phyloP scores from a whole-genome alignment of 53 echinoderm and acorn worm genomes.

The Mesocentrotus franciscanus region DNA sequence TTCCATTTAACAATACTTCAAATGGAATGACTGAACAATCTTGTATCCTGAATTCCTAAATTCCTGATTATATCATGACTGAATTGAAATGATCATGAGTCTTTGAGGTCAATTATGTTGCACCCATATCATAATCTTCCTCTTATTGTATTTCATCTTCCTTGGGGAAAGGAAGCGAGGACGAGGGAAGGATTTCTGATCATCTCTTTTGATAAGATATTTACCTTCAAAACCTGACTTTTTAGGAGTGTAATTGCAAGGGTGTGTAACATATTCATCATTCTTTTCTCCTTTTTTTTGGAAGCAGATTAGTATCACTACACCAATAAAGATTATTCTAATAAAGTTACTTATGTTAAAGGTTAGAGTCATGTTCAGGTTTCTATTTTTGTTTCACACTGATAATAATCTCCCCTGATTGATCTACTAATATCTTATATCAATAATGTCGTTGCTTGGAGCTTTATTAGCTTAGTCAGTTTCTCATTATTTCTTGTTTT shows the following conservation, averaged over 20 bases:
- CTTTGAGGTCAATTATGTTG: not conserved
- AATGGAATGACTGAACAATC: not conserved
- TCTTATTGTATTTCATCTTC: not conserved
- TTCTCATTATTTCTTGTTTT: not conserved
- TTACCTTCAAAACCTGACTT: not conserved
- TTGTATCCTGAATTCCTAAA: constrained; percentile 7
- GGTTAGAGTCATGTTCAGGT: not conserved
- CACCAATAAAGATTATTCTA: not conserved
- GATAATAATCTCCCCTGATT: not conserved
- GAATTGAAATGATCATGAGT: not conserved
- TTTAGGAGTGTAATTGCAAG: not conserved
- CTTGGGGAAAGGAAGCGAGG: not conserved
- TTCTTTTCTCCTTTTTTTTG: not conserved
- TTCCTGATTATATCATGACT: not conserved
- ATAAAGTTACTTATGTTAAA: not conserved
- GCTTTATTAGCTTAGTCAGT: not conserved
- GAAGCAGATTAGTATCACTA: constrained; percentile 7
- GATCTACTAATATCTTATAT: not conserved
- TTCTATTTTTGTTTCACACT: constrained; percentile 17
- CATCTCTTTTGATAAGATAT: not conserved
- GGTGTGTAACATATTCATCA: not conserved
- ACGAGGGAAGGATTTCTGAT: constrained; percentile 12
- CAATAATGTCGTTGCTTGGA: not conserved
- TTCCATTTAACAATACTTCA: not conserved
- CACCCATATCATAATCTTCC: constrained; percentile 22